phyloP scores from a whole-genome alignment of 2,797 vertebrate species.

The Chloroceryle amazona region DNA sequence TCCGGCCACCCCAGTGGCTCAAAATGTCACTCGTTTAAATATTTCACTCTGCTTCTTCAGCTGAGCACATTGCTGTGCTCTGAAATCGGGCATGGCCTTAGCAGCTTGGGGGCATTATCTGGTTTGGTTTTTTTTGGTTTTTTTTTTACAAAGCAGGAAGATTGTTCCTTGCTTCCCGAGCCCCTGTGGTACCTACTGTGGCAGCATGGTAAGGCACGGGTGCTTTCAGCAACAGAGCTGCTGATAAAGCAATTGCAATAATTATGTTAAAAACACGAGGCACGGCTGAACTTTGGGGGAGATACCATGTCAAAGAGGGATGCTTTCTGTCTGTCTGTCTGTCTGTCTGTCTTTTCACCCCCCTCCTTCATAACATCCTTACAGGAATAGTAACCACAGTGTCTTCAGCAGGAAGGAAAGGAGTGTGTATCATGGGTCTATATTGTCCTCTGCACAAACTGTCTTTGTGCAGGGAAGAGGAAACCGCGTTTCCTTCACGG shows the following conservation, averaged over 20 bases:
- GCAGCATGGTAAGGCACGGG: accelerated
- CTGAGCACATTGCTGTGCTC: accelerated
- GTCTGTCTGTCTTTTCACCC: neutral
- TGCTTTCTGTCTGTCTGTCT: neutral
- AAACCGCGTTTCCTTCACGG: neutral
- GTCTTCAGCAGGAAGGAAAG: neutral
- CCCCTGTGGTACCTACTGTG: neutral
- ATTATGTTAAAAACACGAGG: accelerated
- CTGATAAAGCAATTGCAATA: neutral
- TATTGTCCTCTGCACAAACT: neutral
- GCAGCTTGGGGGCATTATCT: neutral
- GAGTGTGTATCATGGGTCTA: neutral
- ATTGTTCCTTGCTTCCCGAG: neutral
- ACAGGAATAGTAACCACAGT: neutral
- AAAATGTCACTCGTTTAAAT: neutral
- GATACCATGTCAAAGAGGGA: accelerated
- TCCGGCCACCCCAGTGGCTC: accelerated
- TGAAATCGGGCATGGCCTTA: accelerated
- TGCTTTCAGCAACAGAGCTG: neutral
- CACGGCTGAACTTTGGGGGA: neutral
- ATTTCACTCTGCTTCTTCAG: accelerated
- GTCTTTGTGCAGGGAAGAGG: neutral
- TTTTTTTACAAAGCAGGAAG: neutral
- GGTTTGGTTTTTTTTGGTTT: neutral
- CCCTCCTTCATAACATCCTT: neutral